Base-by-base conservation (phyloP, 2,797 vertebrate genomes). In the Lateolabrax maculatus region DNA sequence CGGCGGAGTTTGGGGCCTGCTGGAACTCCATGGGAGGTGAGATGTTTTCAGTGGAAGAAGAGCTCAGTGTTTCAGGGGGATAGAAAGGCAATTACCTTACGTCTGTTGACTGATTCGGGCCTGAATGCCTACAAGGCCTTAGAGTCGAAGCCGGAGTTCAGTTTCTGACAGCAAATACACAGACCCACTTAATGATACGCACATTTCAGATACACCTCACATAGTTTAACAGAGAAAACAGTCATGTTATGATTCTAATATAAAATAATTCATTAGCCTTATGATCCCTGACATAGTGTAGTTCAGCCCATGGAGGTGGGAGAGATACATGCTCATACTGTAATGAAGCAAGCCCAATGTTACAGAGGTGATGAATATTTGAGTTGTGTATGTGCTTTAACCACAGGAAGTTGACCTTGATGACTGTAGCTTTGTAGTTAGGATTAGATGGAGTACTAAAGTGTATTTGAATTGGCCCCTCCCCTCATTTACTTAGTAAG, bases 51-150 rank as follows among this genome's bases (percentile, higher is more conserved):
- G 77, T 72, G 73, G 70, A 77, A 88, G 90, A 90, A 62, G 68
- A 88, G 79, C 83, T n/a, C 70, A 8, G 51, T 80, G 83, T 55
- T 57, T 92, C 87, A 78, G 61, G 88, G 92, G 92, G 86, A 94
- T 87, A 93, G 92, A 91, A 93, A 94, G 91, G 93, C 93, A 96
- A 95, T 96, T 96, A 95, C 95, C 90, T 90, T 84, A 92, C 80
- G 75, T 86, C 93, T 95, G 90, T 90, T 87, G 84, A 71, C 83
- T 93, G 84, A 90, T 90, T 91, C 89, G 83, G 85, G 93, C 87
- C 87, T 89, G 89, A 85, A 80, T 80, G 93, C 89, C 93, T 90
- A 79, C 86, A 90, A 92, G 90, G 94, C 94, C 89, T 8, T 77
- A 3, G 64, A 86, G 75, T 75, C 71, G 41, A 93, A 94, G 94